Evolutionary conservation across 2,113 vertebrate genomes (phyloP).

Genomic region (Nicator chloris): DNA sequence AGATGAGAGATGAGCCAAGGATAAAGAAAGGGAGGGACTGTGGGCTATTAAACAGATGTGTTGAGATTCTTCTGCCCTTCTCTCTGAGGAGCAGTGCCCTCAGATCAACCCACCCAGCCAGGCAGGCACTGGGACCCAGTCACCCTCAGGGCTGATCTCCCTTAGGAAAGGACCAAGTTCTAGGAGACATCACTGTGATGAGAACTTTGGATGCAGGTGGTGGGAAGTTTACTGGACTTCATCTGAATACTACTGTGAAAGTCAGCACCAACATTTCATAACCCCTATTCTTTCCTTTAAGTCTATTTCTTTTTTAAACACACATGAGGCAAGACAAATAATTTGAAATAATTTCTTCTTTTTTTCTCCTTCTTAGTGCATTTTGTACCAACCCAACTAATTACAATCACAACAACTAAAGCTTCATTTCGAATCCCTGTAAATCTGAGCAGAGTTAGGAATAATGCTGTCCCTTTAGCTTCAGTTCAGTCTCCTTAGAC

Average conservation of each 20-base stretch:
- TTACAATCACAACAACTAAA: neutral
- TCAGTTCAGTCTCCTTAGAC: neutral
- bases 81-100: neutral
- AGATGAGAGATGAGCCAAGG: neutral
- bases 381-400: neutral
- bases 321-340: neutral
- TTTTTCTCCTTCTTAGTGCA: neutral
- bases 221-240: neutral
- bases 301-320: neutral
- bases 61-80: neutral
- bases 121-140: neutral
- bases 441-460: neutral
- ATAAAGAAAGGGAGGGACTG: neutral
- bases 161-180: neutral
- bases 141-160: neutral
- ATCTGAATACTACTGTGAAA: neutral
- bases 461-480: neutral
- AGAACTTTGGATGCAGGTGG: neutral
- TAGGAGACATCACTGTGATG: neutral
- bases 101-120: neutral
- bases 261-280: neutral
- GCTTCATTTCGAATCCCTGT: neutral
- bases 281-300: neutral
- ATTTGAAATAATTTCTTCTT: neutral
- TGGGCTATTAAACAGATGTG: neutral